A percentile compares a stretch with the other conserved stretches of the same genome.
Conservation (phyloP, 2,888 invertebrate species). For the Tipula helvola region DNA sequence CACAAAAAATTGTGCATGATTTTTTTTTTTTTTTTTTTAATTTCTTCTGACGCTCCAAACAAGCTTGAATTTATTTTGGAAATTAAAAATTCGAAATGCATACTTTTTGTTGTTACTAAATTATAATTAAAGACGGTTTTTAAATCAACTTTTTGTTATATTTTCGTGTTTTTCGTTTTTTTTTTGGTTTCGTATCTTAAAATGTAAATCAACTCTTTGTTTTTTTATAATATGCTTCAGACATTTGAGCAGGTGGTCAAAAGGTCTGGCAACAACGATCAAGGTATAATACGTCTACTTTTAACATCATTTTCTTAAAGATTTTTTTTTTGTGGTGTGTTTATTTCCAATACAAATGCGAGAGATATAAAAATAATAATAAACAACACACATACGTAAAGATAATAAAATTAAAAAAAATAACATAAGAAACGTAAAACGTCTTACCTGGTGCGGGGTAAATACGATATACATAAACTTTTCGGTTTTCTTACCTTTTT, state of each 20-base stretch:
- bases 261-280: conserved; percentile 4
- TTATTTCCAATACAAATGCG: not conserved
- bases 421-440: not conserved
- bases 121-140: not conserved
- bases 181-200: not conserved
- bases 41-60: not conserved
- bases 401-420: not conserved
- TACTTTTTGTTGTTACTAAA: not conserved
- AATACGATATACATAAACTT: not conserved
- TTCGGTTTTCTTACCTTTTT: not conserved
- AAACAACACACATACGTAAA: not conserved
- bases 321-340: not conserved
- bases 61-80: not conserved
- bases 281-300: not conserved
- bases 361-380: not conserved
- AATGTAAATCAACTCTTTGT: not conserved
- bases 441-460: not conserved
- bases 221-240: not conserved
- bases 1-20: not conserved
- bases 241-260: not conserved
- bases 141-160: not conserved
- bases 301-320: not conserved
- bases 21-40: not conserved
- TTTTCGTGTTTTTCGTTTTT: not conserved
- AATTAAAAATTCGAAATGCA: conserved; percentile 4